phyloP scores from a whole-genome alignment of 1,140 invertebrate species.

The Drosophila pachea region DNA sequence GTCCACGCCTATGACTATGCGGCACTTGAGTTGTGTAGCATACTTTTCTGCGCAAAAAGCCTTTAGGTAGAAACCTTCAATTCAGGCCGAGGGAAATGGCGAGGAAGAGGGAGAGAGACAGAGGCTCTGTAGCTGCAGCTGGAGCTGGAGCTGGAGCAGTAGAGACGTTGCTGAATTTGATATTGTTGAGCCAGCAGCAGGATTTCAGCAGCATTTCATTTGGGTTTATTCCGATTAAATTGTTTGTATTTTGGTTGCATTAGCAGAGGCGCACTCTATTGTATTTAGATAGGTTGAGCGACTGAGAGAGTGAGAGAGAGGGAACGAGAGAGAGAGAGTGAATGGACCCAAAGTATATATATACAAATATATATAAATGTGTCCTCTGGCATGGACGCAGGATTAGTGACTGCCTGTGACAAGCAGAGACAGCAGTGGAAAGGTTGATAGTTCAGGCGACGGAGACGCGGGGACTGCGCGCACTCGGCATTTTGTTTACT shows the following conservation, averaged over 20 bases:
- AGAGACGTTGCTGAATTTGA: not conserved
- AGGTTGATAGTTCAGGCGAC: constrained; percentile 4
- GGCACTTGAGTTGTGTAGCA: constrained; percentile 69
- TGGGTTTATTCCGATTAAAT: constrained; percentile 75
- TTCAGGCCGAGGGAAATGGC: too few relatives aligned
- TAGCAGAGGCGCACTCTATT: constrained; percentile 50
- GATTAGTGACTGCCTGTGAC: constrained; percentile 60
- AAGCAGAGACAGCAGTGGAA: constrained; percentile 2
- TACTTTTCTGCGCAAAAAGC: constrained; percentile 71
- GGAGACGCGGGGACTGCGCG: not conserved
- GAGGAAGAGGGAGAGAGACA: constrained; percentile 24
- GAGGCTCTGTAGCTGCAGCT: constrained; percentile 10
- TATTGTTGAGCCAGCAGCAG: constrained; percentile 34
- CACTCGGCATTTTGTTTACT: constrained; percentile 48
- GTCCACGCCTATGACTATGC: constrained; percentile 44
- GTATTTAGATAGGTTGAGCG: constrained; percentile 25
- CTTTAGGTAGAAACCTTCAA: constrained; percentile 36
- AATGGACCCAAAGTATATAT: not conserved
- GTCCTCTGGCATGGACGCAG: constrained; percentile 52
- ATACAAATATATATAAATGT: constrained; percentile 19
- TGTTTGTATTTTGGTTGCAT: constrained; percentile 75
- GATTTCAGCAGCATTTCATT: constrained; percentile 55
- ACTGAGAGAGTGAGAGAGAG: not conserved
- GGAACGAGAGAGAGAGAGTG: too few relatives aligned
- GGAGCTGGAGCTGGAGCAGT: not conserved